Base-by-base conservation (phyloP, 2,888 invertebrate species). In the Drosophila seclusa region DNA sequence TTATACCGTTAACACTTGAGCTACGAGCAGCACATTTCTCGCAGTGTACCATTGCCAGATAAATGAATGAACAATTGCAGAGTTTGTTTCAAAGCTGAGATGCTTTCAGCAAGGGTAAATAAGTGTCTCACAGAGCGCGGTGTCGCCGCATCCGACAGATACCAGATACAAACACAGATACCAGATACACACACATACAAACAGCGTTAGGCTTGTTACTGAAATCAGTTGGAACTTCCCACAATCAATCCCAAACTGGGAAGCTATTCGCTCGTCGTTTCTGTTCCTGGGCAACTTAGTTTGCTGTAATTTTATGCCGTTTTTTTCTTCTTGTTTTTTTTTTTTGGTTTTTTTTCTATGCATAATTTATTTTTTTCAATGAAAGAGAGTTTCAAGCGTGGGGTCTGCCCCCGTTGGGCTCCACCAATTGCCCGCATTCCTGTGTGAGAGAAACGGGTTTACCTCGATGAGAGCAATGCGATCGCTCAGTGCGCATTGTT, bases 311-410 rank as follows among this genome's bases (percentile, higher is more conserved):
- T 70, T 76, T 70, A 73, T 82, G 74, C 82, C 74, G 62, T 69
- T 78, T 77, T 81, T 21, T 16, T 18, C 0, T 8, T 40, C 3
- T 40, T 42, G 3, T 40, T 40, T 27, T 24, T 10, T 54, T 54
- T 49, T 27, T 18, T 29, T 2, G 34, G 18, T 11, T 54, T 11
- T n/a, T 38, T 38, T 45, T 45, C 45, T 27, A 83, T 86, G 84
- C 83, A 88, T 89, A 87, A 81, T 86, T 87, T 88, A 81, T 82
- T 69, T 83, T 81, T 72, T 83, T 81, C 79, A 87, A 82, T 80
- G 86, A 78, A 75, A 73, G 66, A 71, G 83, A 74, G 71, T 59
- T 53, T 65, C 55, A 40, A 57, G 55, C 45, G 45, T 7, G 45
- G 45, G 16, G 16, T 7, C 45, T 31, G 11, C 50, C 32, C 32